These are phyloP conservation scores for Nebria brevicollis DNA, from an alignment of 2,888 invertebrate genomes.

Conservation along the genomic window DNA sequence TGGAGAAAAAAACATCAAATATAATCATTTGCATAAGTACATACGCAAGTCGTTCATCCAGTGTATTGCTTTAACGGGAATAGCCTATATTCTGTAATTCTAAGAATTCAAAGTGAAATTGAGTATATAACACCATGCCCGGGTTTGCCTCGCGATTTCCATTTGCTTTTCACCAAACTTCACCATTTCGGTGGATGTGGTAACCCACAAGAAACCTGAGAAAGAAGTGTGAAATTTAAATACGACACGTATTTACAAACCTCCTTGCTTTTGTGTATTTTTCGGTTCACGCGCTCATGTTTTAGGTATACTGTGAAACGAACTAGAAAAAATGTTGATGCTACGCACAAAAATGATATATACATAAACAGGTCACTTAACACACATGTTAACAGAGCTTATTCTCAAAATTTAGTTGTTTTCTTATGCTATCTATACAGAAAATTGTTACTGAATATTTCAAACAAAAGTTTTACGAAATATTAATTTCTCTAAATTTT, in stretches of 20 bases:
- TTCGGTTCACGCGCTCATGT: background rate
- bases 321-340: constrained; percentile 4
- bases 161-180: background rate
- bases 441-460: no score
- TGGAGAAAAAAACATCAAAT: no score
- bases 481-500: no score
- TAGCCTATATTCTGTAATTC: background rate
- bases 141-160: background rate
- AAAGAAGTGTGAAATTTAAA: constrained; percentile 26
- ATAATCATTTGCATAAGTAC: no score
- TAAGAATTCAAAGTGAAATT: background rate
- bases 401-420: no score
- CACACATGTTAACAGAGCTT: no score
- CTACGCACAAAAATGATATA: background rate
- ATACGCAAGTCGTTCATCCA: no score
- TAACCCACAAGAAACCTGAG: background rate
- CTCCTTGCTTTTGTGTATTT: constrained; percentile 10
- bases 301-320: background rate
- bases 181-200: background rate
- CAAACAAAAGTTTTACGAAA: no score
- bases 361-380: background rate
- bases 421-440: no score
- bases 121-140: background rate
- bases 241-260: constrained; percentile 20
- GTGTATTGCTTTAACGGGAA: background rate